Conservation (phyloP, 1,140 invertebrate genomes). For the Babylonia areolata region DNA sequence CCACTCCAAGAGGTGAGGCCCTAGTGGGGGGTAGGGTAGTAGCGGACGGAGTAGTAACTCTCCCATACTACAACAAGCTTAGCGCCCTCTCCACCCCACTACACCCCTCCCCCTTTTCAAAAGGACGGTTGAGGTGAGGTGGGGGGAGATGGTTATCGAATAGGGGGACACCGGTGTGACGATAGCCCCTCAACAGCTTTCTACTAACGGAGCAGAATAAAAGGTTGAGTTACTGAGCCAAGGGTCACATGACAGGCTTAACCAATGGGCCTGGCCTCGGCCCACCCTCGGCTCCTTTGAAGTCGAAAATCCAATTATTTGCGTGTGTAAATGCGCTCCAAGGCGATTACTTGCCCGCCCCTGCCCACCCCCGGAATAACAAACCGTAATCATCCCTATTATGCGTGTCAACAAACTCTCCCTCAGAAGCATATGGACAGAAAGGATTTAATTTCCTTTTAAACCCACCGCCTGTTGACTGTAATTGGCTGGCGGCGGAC, state of each 20-base stretch:
- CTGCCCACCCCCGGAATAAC: conserved; percentile 60
- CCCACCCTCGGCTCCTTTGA: conserved; percentile 50
- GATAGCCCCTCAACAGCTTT: conserved; percentile 1
- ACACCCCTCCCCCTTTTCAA: too few species aligned
- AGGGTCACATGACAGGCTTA: conserved; percentile 49
- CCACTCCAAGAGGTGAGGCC: too few species aligned
- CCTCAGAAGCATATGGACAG: conserved; percentile 58
- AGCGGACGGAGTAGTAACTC: too few species aligned
- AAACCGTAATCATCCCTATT: conserved; percentile 62
- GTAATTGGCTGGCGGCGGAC: conserved; percentile 64
- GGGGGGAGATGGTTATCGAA: neutral
- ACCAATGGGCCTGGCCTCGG: conserved; percentile 42
- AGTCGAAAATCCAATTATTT: conserved; percentile 64
- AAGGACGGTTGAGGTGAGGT: too few species aligned
- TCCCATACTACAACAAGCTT: too few species aligned
- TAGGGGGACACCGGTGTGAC: neutral
- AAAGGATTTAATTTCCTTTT: conserved; percentile 67
- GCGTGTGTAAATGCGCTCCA: conserved; percentile 58
- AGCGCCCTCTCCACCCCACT: too few species aligned
- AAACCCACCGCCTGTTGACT: conserved; percentile 58
- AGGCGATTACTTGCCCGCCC: conserved; percentile 64
- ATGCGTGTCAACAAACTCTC: conserved; percentile 61
- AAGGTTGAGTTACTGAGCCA: conserved; percentile 40
- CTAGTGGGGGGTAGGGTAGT: too few species aligned
- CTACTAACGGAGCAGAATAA: conserved; percentile 6